Evolutionary conservation across 2,797 vertebrate species (phyloP), one percentile per base, ranked within the genome.

Genomic region (Sciaenops ocellatus): DNA sequence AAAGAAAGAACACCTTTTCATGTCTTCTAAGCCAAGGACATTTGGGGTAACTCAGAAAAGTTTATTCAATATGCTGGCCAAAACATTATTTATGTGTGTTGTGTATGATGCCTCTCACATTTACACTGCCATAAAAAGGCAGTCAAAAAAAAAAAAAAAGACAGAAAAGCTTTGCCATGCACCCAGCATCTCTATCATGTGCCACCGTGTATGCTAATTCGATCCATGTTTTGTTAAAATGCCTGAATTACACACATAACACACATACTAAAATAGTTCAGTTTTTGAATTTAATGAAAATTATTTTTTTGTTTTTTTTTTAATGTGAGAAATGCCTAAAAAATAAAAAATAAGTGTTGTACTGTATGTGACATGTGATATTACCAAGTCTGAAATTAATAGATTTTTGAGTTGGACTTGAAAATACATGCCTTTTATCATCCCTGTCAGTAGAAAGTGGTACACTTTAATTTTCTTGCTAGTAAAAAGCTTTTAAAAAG

Each of bases 1-100:
- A 80, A 59, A 69, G 70, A 50, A 63, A 78, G 81, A 72, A 86
- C 69, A 85, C 65, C 60, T 87, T 92, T 90, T 87, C 76, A 90
- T 81, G 70, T 79, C 16, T 88, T 93, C 75, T 82, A 69, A 89
- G 89, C 79, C 91, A 93, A 94, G 92, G 92, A 93, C 92, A 76
- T 90, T 91, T 64, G 34, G 89, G 91, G 86, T 67, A 83, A 85
- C 84, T 90, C n/a, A 26, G 83, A 89, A 88, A 90, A 91, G 83
- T 93, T 88, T 89, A 74, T 86, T 89, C 77, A 78, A 78, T 80
- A 81, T 50, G 77, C 67, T 74, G 68, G 78, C 83, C 66, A 60
- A 88, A 91, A 83, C 76, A 78, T 84, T 87, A 84, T 89, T 81
- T 84, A 79, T 87, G 55, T 80, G 56, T 78, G 67, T 67, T 71